Conservation (phyloP, 2,797 vertebrate species). For the Furcifer pardalis region DNA sequence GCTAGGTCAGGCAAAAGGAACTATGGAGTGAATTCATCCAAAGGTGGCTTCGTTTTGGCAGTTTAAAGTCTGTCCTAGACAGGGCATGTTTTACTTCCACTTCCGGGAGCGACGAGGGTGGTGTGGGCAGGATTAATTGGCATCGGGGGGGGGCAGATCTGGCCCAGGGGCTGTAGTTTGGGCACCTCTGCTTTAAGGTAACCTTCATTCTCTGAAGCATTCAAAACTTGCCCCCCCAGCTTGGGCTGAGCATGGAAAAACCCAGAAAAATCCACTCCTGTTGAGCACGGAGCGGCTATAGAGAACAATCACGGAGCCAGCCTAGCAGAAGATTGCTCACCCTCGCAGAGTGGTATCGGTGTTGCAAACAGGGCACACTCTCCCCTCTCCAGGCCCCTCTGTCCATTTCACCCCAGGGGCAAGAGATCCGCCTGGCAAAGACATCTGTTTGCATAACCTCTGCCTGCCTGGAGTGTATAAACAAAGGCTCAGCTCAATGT, state of each 20-base stretch:
- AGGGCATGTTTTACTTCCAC: too few species aligned
- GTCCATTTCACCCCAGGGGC: neutral
- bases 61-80: too few species aligned
- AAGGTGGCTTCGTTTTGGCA: too few species aligned
- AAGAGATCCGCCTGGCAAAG: neutral
- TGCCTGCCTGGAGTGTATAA: neutral
- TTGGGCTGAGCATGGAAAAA: neutral
- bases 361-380: too few species aligned
- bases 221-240: neutral
- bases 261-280: fast-evolving
- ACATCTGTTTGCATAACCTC: constrained; percentile 11
- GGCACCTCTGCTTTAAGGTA: too few species aligned
- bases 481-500: neutral
- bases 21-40: too few species aligned
- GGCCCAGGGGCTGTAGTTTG: too few species aligned
- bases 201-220: neutral
- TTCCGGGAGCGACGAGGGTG: too few species aligned
- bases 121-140: too few species aligned
- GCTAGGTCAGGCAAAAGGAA: too few species aligned
- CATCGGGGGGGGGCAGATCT: too few species aligned
- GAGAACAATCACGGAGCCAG: neutral
- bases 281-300: fast-evolving
- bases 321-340: neutral
- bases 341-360: neutral
- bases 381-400: neutral